phyloP scores from a whole-genome alignment of 2,113 vertebrate species.

The Spea bombifrons region DNA sequence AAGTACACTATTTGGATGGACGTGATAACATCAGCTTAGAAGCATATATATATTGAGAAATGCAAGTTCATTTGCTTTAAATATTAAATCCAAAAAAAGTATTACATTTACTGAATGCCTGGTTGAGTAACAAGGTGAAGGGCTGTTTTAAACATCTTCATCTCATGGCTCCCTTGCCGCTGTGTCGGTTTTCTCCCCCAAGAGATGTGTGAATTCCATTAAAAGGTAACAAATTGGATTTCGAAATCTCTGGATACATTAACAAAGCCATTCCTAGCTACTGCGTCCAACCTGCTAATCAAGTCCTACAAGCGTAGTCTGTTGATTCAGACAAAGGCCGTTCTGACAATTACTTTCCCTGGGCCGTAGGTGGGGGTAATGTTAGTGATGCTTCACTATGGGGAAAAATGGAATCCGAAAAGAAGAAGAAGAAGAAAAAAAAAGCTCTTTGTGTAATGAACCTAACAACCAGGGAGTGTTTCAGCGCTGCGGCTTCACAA shows the following conservation, averaged over 20 bases:
- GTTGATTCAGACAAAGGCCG: background rate
- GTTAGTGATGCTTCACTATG: slow-evolving; percentile 6
- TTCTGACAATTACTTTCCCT: background rate
- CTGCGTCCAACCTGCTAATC: slow-evolving; percentile 17
- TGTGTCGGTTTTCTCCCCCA: background rate
- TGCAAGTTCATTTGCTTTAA: no score
- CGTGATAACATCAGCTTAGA: no score
- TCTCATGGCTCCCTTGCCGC: background rate
- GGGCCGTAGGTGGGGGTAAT: background rate
- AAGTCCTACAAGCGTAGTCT: slow-evolving; percentile 3
- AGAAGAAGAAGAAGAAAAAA: background rate
- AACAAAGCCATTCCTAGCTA: slow-evolving; percentile 7
- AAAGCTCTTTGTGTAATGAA: background rate
- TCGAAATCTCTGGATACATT: slow-evolving; percentile 15
- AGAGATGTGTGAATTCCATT: slow-evolving; percentile 17
- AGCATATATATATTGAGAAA: no score
- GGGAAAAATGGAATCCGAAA: background rate
- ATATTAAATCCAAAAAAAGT: no score
- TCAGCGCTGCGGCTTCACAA: background rate
- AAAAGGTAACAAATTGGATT: slow-evolving; percentile 12
- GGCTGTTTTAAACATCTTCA: background rate
- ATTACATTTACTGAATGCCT: background rate
- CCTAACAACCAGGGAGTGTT: background rate
- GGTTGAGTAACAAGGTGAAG: background rate
- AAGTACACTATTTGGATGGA: no score